Evolutionary conservation across 1,140 invertebrate species (phyloP).

Genomic region (Meloidogyne exigua): DNA sequence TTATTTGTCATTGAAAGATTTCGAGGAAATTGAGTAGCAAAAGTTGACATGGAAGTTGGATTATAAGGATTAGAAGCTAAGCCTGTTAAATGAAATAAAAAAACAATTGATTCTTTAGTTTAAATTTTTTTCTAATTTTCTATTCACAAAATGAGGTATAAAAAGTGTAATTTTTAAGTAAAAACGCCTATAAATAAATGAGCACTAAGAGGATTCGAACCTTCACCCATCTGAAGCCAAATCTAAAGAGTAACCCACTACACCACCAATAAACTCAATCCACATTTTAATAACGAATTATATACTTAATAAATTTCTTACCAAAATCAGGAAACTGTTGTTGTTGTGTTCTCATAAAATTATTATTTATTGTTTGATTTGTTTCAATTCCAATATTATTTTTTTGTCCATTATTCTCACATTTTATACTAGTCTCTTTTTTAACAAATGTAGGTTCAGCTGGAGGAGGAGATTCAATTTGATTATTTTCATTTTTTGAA

Average conservation of each 20-base stretch:
- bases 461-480: not conserved
- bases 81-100: no score
- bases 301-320: not conserved
- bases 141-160: no score
- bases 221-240: not conserved
- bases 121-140: no score
- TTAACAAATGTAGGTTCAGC: not conserved
- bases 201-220: not conserved
- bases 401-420: not conserved
- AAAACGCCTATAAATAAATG: not conserved
- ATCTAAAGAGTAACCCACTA: not conserved
- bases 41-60: not conserved
- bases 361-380: not conserved
- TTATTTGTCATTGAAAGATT: not conserved
- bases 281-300: not conserved
- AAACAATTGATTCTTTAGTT: no score
- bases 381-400: not conserved
- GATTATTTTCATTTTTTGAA: not conserved
- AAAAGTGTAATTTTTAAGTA: not conserved
- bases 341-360: not conserved
- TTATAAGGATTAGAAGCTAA: not conserved
- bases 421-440: not conserved
- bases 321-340: not conserved
- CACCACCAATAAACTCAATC: not conserved
- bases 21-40: not conserved